Percentiles rank a stretch among this genome's conserved stretches.
These are phyloP conservation scores for Cossypha heuglini DNA, from an alignment of 2,797 vertebrate species.

Conservation along the genomic window DNA sequence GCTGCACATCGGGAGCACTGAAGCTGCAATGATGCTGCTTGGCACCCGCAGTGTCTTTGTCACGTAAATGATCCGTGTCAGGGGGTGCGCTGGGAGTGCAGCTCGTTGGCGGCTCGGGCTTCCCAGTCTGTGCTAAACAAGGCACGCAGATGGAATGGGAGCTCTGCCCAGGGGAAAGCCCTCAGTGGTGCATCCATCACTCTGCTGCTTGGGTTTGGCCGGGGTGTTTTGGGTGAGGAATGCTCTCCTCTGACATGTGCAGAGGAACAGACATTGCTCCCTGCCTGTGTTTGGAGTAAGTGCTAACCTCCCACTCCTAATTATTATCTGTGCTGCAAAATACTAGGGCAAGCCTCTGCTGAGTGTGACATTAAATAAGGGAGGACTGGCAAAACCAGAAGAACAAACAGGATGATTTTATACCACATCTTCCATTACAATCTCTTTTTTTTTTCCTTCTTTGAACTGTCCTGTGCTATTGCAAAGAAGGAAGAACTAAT, in stretches of 20 bases:
- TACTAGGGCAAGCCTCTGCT: not conserved
- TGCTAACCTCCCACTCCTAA: not conserved
- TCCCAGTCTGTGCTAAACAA: not conserved
- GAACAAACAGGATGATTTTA: not conserved
- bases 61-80: not conserved
- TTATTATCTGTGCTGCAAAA: not conserved
- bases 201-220: not conserved
- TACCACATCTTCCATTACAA: not conserved
- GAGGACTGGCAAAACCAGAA: not conserved
- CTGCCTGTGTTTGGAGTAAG: not conserved
- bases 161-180: not conserved
- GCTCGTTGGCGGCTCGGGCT: not conserved
- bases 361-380: not conserved
- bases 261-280: not conserved
- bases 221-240: not conserved
- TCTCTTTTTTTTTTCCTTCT: not conserved
- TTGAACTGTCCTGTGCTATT: not conserved
- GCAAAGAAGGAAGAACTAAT: slow-evolving; percentile 24
- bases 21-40: not conserved
- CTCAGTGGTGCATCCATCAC: accelerated
- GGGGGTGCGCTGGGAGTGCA: not conserved
- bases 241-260: not conserved
- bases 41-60: not conserved
- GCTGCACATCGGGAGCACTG: not conserved
- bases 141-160: not conserved